phyloP scores from a whole-genome alignment of 2,113 vertebrate species.

The Verasper variegatus region DNA sequence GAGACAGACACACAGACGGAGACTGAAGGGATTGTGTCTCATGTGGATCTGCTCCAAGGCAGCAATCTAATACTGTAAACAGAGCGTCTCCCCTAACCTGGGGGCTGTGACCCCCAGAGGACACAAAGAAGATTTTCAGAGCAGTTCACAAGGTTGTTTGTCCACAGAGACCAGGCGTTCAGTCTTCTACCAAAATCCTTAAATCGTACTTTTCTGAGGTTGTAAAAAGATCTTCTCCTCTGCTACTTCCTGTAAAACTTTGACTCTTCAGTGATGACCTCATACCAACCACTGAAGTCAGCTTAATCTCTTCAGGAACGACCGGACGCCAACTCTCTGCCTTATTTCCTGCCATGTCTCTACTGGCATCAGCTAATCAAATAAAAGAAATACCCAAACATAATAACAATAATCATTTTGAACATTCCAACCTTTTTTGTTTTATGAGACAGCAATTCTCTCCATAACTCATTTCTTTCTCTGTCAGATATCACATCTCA shows the following conservation, averaged over 20 bases:
- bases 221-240: not conserved
- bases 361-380: not conserved
- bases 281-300: slow-evolving; percentile 6
- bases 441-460: too few relatives aligned
- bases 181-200: not conserved
- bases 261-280: slow-evolving; percentile 9
- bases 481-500: not conserved
- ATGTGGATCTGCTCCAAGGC: slow-evolving; percentile 51
- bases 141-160: slow-evolving; percentile 44
- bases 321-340: not conserved
- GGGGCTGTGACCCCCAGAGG: slow-evolving; percentile 40
- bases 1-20: slow-evolving; percentile 25
- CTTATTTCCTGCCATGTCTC: slow-evolving; percentile 5
- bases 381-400: not conserved
- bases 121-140: slow-evolving; percentile 16
- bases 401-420: too few relatives aligned
- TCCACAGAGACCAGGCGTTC: slow-evolving; percentile 10
- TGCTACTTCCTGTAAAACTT: slow-evolving; percentile 9
- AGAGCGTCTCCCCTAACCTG: slow-evolving; percentile 39
- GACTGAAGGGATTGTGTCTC: slow-evolving; percentile 48
- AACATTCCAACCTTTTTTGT: too few relatives aligned
- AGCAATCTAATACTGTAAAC: slow-evolving; percentile 75
- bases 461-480: too few relatives aligned
- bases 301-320: not conserved
- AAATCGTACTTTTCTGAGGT: not conserved